Percentiles rank a stretch among this genome's conserved stretches.
Evolutionary conservation across 2,113 vertebrate genomes (phyloP).

Genomic region (Calcarius ornatus): DNA sequence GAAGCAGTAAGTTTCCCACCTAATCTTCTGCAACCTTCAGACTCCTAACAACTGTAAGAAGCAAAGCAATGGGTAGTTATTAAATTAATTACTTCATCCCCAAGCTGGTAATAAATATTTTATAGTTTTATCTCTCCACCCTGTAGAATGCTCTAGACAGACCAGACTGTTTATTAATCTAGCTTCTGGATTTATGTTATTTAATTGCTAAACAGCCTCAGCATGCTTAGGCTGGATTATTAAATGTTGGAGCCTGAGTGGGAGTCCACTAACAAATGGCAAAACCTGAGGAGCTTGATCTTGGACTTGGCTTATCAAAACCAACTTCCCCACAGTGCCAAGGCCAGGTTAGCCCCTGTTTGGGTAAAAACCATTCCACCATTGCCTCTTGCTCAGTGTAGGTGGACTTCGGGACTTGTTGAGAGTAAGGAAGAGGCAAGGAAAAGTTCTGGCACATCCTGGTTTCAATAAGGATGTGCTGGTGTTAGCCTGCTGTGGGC

Average conservation of each 20-base stretch:
- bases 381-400: not conserved
- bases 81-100: conserved; percentile 58
- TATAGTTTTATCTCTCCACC: conserved; percentile 43
- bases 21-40: conserved; percentile 59
- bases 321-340: not conserved
- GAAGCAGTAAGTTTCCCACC: conserved; percentile 39
- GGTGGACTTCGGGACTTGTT: not conserved
- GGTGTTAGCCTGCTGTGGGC: not conserved
- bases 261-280: not conserved
- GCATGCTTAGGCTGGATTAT: not conserved
- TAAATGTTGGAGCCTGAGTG: not conserved
- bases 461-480: not conserved
- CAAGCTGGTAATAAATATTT: conserved; percentile 52
- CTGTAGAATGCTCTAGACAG: conserved; percentile 10
- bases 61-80: conserved; percentile 41
- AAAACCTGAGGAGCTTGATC: not conserved
- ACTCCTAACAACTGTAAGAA: conserved; percentile 54
- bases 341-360: not conserved
- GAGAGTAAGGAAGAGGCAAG: not conserved
- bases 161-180: conserved; percentile 54
- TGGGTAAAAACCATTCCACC: not conserved
- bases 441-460: not conserved
- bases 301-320: not conserved
- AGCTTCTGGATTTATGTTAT: conserved; percentile 43
- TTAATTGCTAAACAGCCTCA: conserved; percentile 37